Evolutionary conservation across 2,797 vertebrate genomes (phyloP).

Genomic region (Carduelis carduelis): DNA sequence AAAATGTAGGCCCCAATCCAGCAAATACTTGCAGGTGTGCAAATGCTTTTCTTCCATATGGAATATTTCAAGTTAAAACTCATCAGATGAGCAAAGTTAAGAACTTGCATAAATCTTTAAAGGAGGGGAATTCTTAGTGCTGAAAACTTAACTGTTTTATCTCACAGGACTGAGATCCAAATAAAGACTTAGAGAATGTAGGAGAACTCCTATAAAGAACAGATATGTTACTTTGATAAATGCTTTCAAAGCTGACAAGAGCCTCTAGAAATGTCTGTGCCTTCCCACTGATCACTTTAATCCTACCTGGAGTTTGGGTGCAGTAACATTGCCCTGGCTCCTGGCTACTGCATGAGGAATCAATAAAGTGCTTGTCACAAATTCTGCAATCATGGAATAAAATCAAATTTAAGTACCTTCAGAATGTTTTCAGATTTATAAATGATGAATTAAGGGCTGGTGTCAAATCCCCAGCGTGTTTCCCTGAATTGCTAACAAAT

Average conservation of each 20-base stretch:
- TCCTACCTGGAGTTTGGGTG: neutral
- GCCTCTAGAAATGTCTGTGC: neutral
- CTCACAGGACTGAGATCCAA: neutral
- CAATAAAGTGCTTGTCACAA: conserved; percentile 26
- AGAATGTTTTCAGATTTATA: neutral
- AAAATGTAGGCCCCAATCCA: conserved; percentile 4
- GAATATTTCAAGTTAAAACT: conserved; percentile 52
- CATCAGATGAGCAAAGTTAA: neutral
- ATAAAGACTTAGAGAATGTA: neutral
- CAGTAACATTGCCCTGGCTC: neutral
- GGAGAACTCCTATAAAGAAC: neutral
- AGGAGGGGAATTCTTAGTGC: neutral
- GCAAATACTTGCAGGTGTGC: conserved; percentile 9
- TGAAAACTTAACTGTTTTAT: neutral
- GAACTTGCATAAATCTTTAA: neutral
- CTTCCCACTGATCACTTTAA: neutral
- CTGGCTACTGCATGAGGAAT: neutral
- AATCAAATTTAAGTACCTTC: neutral
- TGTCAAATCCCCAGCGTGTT: neutral
- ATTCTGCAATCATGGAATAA: neutral
- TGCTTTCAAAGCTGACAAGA: conserved; percentile 1
- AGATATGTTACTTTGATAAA: neutral
- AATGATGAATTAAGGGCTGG: neutral
- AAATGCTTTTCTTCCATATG: neutral
- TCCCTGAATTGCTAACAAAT: neutral